Evolutionary conservation across 2,113 vertebrate species (phyloP), one percentile per base, ranked within the genome.

Genomic region (Larimichthys crocea): DNA sequence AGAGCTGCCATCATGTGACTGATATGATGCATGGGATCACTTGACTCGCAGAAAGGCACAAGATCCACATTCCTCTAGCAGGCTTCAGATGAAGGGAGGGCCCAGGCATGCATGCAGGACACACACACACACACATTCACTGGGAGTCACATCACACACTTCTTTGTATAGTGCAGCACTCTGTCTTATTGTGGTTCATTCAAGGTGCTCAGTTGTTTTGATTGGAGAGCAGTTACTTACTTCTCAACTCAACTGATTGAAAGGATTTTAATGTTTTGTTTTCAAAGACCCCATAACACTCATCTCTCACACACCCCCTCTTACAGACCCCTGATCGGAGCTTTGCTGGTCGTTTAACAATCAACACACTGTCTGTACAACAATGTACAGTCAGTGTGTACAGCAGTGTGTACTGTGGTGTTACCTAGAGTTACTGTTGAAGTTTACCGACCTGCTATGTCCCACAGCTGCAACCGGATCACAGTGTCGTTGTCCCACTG

Each of bases 391-490:
- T 40, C 35, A 40, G 26, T 20, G 19, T 52, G 60, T 75, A 50
- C 61, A 63, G 14, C 24, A 14, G 26, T 12, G 12, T 24, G 46
- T 24, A 16, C 3, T 14, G 2, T 2, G 40, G 52, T 52, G 20
- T n/a, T 46, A 46, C 44, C 3, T 44, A 11, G 48, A 12, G 42
- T 12, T 31, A 8, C 35, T 1, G 29, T 61, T 48, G 35, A 62
- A 29, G 57, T 56, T 80, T 3, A 88, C 93, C 68, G 76, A 96
- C 95, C 95, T 82, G 95, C 95, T 49, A 96, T 95, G 81, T 96
- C 95, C 95, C 95, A 96, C 53, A 96, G 90, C 89, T 96, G 95
- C 4, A 96, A 89, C 24, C 95, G 94, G 79, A 96, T 74, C 55
- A 96, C 94, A 0, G 93, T 95, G 80, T 89, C 79, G 0, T 56